Evolutionary conservation across 2,113 vertebrate genomes (phyloP).

Genomic region (Hydrolagus affinis): DNA sequence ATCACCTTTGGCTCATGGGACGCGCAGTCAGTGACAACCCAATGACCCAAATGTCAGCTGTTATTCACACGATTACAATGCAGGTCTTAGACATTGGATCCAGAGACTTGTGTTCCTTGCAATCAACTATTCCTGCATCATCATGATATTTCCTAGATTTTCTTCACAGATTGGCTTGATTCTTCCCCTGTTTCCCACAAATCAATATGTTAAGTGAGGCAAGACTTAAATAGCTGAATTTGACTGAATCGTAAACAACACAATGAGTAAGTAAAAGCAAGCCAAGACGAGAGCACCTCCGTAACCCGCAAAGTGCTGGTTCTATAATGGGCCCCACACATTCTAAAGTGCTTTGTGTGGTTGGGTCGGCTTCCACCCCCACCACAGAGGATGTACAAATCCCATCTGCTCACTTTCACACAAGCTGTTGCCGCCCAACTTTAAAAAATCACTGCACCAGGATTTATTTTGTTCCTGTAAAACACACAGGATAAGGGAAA

Average conservation of each 20-base stretch:
- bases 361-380: background rate
- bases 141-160: background rate
- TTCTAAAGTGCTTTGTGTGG: slow-evolving; percentile 13
- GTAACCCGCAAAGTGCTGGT: background rate
- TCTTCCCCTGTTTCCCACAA: background rate
- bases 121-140: background rate
- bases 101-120: background rate
- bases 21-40: no score
- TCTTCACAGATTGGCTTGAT: no score
- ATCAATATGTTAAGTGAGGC: background rate
- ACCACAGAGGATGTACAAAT: slow-evolving; percentile 10
- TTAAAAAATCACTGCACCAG: slow-evolving; percentile 10
- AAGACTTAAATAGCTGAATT: background rate
- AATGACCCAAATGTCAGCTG: no score
- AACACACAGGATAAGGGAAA: background rate
- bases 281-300: background rate
- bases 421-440: background rate
- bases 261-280: background rate
- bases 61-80: no score
- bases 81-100: no score
- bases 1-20: no score
- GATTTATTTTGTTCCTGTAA: background rate
- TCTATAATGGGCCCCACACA: background rate
- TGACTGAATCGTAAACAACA: slow-evolving; percentile 3
- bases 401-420: background rate